These are phyloP conservation scores for Romanogobio albipinnatus DNA, from an alignment of 2,113 vertebrate species.

Conservation along the genomic window DNA sequence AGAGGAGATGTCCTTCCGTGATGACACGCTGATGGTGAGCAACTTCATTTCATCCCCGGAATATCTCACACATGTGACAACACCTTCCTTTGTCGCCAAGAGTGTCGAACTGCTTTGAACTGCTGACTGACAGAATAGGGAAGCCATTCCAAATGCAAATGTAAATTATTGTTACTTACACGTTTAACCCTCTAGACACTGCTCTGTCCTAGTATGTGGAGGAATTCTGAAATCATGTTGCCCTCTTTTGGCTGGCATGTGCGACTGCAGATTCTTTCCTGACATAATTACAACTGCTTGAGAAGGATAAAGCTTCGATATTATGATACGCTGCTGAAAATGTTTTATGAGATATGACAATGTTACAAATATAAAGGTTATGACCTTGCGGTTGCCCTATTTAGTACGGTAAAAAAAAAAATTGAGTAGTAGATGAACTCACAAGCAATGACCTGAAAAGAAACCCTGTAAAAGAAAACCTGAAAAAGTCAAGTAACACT, in stretches of 20 bases:
- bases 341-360: background rate
- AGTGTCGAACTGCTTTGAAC: constrained; percentile 69
- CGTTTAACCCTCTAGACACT: constrained; percentile 72
- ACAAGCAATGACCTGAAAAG: background rate
- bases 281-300: constrained; percentile 19
- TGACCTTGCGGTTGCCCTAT: background rate
- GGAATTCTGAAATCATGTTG: constrained; percentile 79
- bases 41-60: constrained; percentile 67
- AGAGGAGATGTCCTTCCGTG: constrained; percentile 62
- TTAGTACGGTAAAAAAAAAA: background rate
- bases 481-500: background rate
- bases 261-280: constrained; percentile 67
- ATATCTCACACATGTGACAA: constrained; percentile 67
- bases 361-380: background rate
- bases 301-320: constrained; percentile 13
- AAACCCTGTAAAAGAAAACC: background rate
- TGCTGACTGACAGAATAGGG: constrained; percentile 66
- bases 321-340: background rate
- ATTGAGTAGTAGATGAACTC: background rate
- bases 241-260: constrained; percentile 80
- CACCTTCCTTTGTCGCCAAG: constrained; percentile 69
- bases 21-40: constrained; percentile 69
- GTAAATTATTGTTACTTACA: constrained; percentile 79
- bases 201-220: constrained; percentile 45
- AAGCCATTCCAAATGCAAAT: constrained; percentile 69